Evolutionary conservation across 2,888 invertebrate genomes (phyloP).

Genomic region (Cephus pulcher): DNA sequence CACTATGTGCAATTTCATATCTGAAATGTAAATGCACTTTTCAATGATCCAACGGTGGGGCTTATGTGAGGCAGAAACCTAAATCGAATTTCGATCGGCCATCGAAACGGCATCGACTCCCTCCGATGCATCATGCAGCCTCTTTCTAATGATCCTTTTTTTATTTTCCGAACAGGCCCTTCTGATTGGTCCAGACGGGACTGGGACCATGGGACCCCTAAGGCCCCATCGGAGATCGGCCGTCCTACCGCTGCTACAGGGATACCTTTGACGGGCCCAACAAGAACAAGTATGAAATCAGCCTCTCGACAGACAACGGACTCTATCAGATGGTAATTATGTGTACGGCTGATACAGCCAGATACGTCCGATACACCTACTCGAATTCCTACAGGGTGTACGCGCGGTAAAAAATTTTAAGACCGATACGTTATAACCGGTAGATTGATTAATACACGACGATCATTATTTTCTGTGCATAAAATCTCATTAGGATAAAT

Average conservation of each 20-base stretch:
- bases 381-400: slow-evolving; percentile 60
- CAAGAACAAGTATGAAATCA: slow-evolving; percentile 64
- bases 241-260: slow-evolving; percentile 61
- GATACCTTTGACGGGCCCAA: slow-evolving; percentile 64
- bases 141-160: slow-evolving; percentile 31
- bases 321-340: slow-evolving; percentile 67
- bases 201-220: slow-evolving; percentile 55
- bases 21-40: neutral
- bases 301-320: slow-evolving; percentile 64
- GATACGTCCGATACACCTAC: slow-evolving; percentile 57
- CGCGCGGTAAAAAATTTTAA: neutral
- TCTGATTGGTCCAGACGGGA: slow-evolving; percentile 61
- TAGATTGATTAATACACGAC: neutral
- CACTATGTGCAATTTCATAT: neutral
- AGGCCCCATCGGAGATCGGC: slow-evolving; percentile 59
- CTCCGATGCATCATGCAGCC: slow-evolving; percentile 30
- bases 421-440: neutral
- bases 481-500: neutral
- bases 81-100: slow-evolving; percentile 55
- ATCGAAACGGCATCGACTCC: slow-evolving; percentile 49
- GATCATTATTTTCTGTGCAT: neutral
- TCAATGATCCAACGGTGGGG: neutral
- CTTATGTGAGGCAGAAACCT: neutral
- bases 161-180: slow-evolving; percentile 49
- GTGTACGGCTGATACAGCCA: slow-evolving; percentile 59